Evolutionary conservation across 2,797 vertebrate species (phyloP).

Genomic region (Notolabrus celidotus): DNA sequence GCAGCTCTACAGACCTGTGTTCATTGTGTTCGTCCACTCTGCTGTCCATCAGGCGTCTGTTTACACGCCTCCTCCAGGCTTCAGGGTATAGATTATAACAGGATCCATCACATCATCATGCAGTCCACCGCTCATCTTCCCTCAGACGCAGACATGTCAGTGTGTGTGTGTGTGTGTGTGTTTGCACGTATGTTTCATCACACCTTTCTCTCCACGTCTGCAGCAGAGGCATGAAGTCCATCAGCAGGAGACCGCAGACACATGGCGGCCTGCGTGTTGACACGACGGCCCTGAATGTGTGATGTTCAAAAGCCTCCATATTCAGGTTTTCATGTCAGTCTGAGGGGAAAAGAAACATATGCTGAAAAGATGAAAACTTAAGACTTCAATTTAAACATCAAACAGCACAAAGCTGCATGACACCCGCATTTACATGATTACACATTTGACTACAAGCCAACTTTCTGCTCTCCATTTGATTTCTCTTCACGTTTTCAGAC

Average conservation of each 20-base stretch:
- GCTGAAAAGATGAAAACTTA: background rate
- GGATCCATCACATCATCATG: constrained; percentile 16
- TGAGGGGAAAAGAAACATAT: background rate
- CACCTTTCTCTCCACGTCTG: constrained; percentile 10
- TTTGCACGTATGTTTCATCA: constrained; percentile 11
- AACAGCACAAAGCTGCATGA: background rate
- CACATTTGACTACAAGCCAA: no score
- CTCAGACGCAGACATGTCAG: background rate
- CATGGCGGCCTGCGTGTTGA: constrained; percentile 23
- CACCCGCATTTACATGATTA: no score
- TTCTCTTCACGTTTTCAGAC: no score
- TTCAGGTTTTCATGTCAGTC: constrained; percentile 6
- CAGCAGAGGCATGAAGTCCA: constrained; percentile 5
- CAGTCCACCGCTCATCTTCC: background rate
- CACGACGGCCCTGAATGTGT: constrained; percentile 25
- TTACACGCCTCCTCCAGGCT: background rate
- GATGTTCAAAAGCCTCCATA: constrained; percentile 10
- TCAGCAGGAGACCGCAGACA: background rate
- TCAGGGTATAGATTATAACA: background rate
- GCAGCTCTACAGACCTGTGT: no score
- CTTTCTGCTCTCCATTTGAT: no score
- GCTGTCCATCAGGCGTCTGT: background rate
- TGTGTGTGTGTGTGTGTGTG: constrained; percentile 3
- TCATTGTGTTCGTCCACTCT: background rate
- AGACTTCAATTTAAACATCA: background rate